phyloP scores from a whole-genome alignment of 1,140 invertebrate species.

The Condylostylus longicornis region DNA sequence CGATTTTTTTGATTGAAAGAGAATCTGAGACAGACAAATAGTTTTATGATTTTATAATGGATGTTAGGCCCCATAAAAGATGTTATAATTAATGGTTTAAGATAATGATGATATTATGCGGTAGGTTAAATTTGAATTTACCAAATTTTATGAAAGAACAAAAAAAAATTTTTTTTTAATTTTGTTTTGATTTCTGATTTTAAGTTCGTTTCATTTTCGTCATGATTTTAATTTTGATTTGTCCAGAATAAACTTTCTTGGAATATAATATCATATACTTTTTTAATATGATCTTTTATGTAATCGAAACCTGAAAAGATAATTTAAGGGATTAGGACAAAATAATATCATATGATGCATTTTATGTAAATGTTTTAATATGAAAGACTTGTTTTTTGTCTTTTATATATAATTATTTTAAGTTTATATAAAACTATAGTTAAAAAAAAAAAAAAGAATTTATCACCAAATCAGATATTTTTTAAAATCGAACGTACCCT shows the following conservation, averaged over 20 bases:
- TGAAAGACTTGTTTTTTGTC: no score
- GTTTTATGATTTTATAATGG: no score
- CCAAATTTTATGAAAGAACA: slow-evolving; percentile 4
- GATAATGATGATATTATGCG: no score
- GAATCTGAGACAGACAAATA: no score
- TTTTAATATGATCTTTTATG: slow-evolving; percentile 33
- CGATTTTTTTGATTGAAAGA: no score
- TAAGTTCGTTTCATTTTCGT: slow-evolving; percentile 2
- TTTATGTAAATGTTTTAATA: no score
- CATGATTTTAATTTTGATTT: slow-evolving; percentile 7
- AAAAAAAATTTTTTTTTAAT: slow-evolving; percentile 1
- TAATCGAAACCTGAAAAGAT: slow-evolving; percentile 32
- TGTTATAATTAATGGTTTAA: no score
- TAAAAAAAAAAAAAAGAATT: background rate
- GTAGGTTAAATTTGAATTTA: no score
- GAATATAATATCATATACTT: slow-evolving; percentile 32
- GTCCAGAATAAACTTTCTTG: slow-evolving; percentile 32
- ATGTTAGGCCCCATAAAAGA: no score
- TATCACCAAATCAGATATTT: slow-evolving; percentile 41
- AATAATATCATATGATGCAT: no score
- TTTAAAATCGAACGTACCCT: slow-evolving; percentile 66
- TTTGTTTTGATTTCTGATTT: background rate
- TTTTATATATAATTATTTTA: slow-evolving; percentile 5
- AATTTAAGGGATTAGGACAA: no score
- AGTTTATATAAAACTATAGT: slow-evolving; percentile 11